Evolutionary conservation across 2,797 vertebrate species (phyloP), one percentile per base, ranked within the genome.

Genomic region (Pseudochirops cupreus): DNA sequence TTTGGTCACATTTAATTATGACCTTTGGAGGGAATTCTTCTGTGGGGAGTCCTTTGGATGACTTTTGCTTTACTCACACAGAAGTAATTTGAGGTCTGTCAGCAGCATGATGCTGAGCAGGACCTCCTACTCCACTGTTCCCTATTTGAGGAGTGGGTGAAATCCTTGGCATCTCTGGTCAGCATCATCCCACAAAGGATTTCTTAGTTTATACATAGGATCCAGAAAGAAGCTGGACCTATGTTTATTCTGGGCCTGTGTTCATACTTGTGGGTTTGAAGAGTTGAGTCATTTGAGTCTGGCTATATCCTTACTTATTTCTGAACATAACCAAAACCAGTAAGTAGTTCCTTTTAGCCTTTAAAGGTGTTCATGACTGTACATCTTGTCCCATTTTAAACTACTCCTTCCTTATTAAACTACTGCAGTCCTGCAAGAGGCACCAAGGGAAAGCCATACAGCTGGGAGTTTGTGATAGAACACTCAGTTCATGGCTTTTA

Each of bases 251-350:
- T 95, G 95, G 89, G 93, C 90, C 95, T 96, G 29, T 53, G 97
- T 97, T 97, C 94, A 93, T 97, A 95, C 92, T 93, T 29, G 0
- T 96, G 96, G 95, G 92, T 97, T 98, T 97, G 28, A 95, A 94
- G 95, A 92, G 56, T 95, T 98, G 97, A 97, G 93, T 97, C 96
- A 96, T 96, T 95, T 97, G 95, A 97, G 54, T 96, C 90, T 50
- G 90, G 55, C 96, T 94, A 92, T 96, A 97, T 98, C 96, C 96
- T 97, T 95, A 91, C 96, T 97, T 95, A 87, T 97, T 96, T 96
- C 96, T 97, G 95, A 97, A 92, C 92, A 56, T 1, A 39, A 95
- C 95, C 5, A 0, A 96, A 95, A 92, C 90, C 93, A 93, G 33
- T 95, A 95, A 95, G 94, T 92, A 94, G 74, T 92, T 95, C 95